These are phyloP conservation scores for Xestia ashworthii DNA, from an alignment of 2,888 invertebrate genomes.

Conservation along the genomic window DNA sequence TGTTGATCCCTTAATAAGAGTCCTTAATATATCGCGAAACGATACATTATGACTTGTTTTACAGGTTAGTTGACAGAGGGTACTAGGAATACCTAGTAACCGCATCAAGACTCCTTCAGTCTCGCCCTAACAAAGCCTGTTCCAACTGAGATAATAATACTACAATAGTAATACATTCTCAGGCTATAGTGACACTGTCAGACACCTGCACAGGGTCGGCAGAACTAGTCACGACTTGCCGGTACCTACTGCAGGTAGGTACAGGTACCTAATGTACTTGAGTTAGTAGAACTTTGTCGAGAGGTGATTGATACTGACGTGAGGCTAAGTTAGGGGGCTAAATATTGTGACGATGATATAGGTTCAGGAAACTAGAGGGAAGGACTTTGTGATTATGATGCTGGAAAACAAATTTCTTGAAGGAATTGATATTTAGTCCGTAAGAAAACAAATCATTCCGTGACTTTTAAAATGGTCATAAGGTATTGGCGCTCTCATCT, in stretches of 20 bases:
- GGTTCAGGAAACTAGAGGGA: no score
- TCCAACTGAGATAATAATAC: conserved; percentile 42
- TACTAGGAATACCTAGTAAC: background rate
- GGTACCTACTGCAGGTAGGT: conserved; percentile 4
- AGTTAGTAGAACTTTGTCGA: conserved; percentile 16
- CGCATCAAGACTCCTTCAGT: background rate
- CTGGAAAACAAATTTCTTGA: background rate
- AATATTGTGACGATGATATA: background rate
- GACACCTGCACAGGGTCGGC: conserved; percentile 59
- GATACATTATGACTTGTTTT: background rate
- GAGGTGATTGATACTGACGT: conserved; percentile 45
- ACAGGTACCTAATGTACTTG: conserved; percentile 22
- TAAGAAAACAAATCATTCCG: background rate
- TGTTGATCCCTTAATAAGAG: background rate
- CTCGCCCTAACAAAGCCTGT: conserved; percentile 33
- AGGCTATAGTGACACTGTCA: conserved; percentile 45
- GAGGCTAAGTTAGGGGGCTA: background rate
- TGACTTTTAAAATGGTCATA: background rate
- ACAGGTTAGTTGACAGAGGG: background rate
- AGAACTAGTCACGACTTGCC: conserved; percentile 56
- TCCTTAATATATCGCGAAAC: background rate
- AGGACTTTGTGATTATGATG: background rate
- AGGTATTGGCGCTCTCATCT: background rate
- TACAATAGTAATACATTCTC: conserved; percentile 48
- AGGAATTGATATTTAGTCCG: background rate